Percentiles rank a stretch among this genome's conserved stretches.
These are phyloP conservation scores for Smutsia temminckii DNA, from an alignment of 2,797 vertebrate species.

Conservation along the genomic window DNA sequence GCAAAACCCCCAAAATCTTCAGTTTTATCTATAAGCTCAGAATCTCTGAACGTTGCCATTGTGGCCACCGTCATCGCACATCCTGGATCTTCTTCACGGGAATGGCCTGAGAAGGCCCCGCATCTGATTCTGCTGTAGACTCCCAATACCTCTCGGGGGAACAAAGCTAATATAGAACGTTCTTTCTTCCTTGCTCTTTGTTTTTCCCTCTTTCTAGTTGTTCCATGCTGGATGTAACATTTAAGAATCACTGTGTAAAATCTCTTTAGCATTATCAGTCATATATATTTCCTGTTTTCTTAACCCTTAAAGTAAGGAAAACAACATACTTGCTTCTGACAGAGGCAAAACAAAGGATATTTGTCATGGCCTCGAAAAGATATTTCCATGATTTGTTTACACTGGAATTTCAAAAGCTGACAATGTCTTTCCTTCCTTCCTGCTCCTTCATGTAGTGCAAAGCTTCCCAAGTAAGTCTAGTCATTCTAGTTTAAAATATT, in stretches of 20 bases:
- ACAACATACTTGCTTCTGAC: constrained; percentile 57
- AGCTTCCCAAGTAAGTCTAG: constrained; percentile 67
- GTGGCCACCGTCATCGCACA: neutral
- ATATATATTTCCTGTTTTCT: constrained; percentile 69
- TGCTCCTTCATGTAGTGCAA: constrained; percentile 62
- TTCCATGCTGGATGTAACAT: neutral
- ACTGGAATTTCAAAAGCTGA: constrained; percentile 74
- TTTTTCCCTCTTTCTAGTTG: neutral
- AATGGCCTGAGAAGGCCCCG: neutral
- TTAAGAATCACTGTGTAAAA: constrained; percentile 60
- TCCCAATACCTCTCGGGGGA: neutral
- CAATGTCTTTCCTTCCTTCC: constrained; percentile 76
- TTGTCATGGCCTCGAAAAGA: constrained; percentile 26
- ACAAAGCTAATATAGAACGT: neutral
- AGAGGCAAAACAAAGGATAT: constrained; percentile 41
- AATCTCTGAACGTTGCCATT: neutral
- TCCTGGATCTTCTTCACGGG: neutral
- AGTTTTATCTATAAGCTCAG: neutral
- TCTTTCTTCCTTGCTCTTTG: neutral
- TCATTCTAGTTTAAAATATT: constrained; percentile 68
- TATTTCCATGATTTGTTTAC: constrained; percentile 76
- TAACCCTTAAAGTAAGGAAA: constrained; percentile 74
- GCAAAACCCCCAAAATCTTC: neutral
- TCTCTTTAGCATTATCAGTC: constrained; percentile 50
- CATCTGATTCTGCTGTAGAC: neutral